A percentile compares a stretch with the other conserved stretches of the same genome.
Evolutionary conservation across 2,888 invertebrate species (phyloP).

Genomic region (Orthonychiurus folsomi): DNA sequence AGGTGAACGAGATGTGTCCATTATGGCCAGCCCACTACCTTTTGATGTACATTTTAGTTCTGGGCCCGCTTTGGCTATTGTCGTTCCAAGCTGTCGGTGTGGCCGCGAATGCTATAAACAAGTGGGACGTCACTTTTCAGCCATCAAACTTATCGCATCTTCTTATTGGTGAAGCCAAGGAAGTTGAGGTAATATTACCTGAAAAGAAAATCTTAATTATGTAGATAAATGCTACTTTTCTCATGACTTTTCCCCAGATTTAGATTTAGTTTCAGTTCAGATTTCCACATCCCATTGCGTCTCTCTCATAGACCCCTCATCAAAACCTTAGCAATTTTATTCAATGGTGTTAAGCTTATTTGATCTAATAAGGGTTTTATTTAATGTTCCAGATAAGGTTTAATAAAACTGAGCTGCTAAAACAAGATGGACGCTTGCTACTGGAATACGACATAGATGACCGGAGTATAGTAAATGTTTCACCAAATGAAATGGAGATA

Average conservation of each 20-base stretch:
- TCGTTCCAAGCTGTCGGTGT: constrained; percentile 47
- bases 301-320: too few relatives aligned
- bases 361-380: neutral
- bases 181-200: constrained; percentile 48
- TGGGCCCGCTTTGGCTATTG: constrained; percentile 51
- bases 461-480: constrained; percentile 25
- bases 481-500: constrained; percentile 6
- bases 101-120: constrained; percentile 39
- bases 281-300: too few relatives aligned
- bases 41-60: constrained; percentile 50
- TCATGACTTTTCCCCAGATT: too few relatives aligned
- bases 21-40: constrained; percentile 55
- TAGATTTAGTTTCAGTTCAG: too few relatives aligned
- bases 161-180: constrained; percentile 48
- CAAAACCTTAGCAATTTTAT: neutral
- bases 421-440: constrained; percentile 5
- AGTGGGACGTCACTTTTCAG: constrained; percentile 43
- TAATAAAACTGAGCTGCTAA: constrained; percentile 14
- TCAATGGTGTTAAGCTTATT: neutral
- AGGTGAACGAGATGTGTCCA: constrained; percentile 50
- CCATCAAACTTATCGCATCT: constrained; percentile 44
- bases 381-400: constrained; percentile 12
- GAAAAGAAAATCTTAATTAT: neutral
- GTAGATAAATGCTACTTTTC: neutral
- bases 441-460: constrained; percentile 29